phyloP scores from a whole-genome alignment of 2,888 invertebrate genomes.

The Ypsolopha sequella region DNA sequence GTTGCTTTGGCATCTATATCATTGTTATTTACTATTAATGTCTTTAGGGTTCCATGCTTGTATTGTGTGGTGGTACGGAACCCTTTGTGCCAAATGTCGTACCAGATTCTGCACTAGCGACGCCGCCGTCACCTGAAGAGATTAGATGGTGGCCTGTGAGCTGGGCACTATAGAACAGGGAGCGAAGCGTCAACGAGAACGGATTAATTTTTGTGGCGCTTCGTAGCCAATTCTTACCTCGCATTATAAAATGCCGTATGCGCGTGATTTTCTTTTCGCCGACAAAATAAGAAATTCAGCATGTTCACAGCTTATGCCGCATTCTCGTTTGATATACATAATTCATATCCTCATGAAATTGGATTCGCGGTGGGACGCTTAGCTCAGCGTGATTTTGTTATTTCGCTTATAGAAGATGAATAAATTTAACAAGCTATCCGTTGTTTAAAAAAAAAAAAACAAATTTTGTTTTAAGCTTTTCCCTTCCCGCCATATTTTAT shows the following conservation, averaged over 20 bases:
- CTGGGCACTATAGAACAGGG: neutral
- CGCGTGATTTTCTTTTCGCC: constrained; percentile 23
- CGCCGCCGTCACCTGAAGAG: too few relatives aligned
- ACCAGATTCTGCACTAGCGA: too few relatives aligned
- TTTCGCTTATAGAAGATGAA: constrained; percentile 6
- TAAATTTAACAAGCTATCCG: constrained; percentile 12
- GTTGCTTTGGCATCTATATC: too few relatives aligned
- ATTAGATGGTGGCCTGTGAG: too few relatives aligned
- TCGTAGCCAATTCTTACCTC: constrained; percentile 16
- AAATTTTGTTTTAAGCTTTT: neutral
- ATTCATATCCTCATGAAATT: constrained; percentile 22
- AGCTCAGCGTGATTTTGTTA: constrained; percentile 8
- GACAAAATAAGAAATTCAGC: constrained; percentile 22
- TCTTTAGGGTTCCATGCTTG: too few relatives aligned
- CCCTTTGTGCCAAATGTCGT: too few relatives aligned
- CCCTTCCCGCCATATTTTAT: neutral
- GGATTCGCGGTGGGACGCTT: constrained; percentile 18
- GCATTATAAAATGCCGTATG: constrained; percentile 25
- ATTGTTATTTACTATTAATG: too few relatives aligned
- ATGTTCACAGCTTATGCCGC: constrained; percentile 19
- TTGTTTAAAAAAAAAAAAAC: constrained; percentile 1
- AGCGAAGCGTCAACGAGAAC: constrained; percentile 6
- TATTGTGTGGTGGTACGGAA: too few relatives aligned
- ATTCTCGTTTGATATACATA: constrained; percentile 17
- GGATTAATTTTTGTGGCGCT: constrained; percentile 28